Conservation (phyloP, 64 coral and sea anemone genomes). For the Montipora efflorescens region DNA sequence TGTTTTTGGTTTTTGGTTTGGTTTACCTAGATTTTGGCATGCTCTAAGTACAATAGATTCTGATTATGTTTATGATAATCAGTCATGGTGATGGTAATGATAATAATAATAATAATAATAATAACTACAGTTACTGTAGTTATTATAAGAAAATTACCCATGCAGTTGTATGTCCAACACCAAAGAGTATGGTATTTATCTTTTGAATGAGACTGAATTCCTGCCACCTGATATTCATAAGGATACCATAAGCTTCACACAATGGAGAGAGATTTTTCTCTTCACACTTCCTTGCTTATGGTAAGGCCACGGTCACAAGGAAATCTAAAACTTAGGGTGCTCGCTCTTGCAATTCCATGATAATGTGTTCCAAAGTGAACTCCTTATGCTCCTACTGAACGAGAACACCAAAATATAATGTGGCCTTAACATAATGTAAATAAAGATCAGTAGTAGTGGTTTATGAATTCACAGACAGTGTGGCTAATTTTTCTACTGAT, state of each 20-base stretch:
- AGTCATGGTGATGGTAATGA: no score
- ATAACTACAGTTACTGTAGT: no score
- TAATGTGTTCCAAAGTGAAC: conserved; percentile 34
- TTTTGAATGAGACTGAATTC: neutral
- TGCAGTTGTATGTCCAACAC: conserved; percentile 60
- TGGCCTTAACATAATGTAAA: no score
- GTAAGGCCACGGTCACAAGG: conserved; percentile 39
- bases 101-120: no score
- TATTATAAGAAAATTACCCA: conserved; percentile 22
- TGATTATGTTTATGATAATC: no score
- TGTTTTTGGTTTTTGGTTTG: no score
- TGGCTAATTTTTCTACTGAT: no score
- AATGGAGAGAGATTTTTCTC: conserved; percentile 37
- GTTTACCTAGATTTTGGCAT: no score
- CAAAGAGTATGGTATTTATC: conserved; percentile 28
- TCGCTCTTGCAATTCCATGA: conserved; percentile 41
- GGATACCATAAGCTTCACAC: conserved; percentile 40
- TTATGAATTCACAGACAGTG: no score
- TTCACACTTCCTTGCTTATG: neutral
- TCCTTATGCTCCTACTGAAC: neutral
- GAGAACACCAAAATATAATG: no score
- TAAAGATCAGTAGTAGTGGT: no score
- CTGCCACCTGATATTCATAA: conserved; percentile 44
- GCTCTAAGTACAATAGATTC: no score
- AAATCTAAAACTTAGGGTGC: conserved; percentile 63